Conservation (phyloP, 1,140 invertebrate species). For the Mycetomoellerius zeteki region DNA sequence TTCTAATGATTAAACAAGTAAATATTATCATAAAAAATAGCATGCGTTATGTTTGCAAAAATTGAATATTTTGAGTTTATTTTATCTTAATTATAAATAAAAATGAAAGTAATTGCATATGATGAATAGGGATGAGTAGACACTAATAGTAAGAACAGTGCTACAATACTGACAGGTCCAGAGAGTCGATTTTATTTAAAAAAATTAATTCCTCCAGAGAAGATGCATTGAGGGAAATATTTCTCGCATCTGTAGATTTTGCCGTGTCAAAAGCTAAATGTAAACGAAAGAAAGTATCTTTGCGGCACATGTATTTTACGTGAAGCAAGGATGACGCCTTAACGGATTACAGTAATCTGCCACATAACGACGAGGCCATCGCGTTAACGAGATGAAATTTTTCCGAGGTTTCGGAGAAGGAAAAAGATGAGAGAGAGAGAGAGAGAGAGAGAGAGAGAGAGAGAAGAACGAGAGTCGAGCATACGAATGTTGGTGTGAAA, state of each 20-base stretch:
- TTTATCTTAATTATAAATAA: slow-evolving; percentile 8
- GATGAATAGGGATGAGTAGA: not conserved
- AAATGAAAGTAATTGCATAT: not conserved
- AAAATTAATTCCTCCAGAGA: not conserved
- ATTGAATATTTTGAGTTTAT: not conserved
- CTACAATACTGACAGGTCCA: not conserved
- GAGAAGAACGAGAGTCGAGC: not conserved
- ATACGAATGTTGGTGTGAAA: slow-evolving; percentile 4
- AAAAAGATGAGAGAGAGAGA: not conserved
- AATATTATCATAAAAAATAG: slow-evolving; percentile 38
- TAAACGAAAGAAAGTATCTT: slow-evolving; percentile 32
- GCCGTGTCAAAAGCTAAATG: not conserved
- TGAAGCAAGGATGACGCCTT: not conserved
- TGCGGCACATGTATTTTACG: slow-evolving; percentile 9
- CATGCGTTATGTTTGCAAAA: not conserved
- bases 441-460: not conserved
- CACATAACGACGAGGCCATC: slow-evolving; percentile 62
- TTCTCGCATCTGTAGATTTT: not conserved
- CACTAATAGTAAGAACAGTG: not conserved
- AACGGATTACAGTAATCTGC: slow-evolving; percentile 61
- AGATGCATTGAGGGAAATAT: not conserved
- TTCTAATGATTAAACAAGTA: slow-evolving; percentile 8
- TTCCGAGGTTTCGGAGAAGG: slow-evolving; percentile 54
- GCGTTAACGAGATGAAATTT: slow-evolving; percentile 71
- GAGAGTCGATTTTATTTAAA: not conserved